A percentile compares a stretch with the other conserved stretches of the same genome.
Evolutionary conservation across 2,113 vertebrate genomes (phyloP).

Genomic region (Microcebus lehilahytsara): DNA sequence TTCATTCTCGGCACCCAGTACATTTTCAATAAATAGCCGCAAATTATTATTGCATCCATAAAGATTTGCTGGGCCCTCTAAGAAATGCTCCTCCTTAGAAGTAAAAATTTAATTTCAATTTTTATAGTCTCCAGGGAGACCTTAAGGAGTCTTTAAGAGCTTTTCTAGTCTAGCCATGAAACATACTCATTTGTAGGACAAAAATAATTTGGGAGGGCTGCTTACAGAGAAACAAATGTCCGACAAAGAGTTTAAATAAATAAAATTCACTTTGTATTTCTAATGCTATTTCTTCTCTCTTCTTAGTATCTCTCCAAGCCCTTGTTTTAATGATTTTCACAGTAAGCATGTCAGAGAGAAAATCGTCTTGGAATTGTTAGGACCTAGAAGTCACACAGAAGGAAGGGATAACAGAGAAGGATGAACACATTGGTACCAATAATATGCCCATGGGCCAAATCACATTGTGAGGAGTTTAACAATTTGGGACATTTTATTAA

Average conservation of each 20-base stretch:
- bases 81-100: background rate
- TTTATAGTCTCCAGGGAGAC: background rate
- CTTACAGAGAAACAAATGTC: conserved; percentile 4
- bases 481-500: background rate
- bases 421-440: background rate
- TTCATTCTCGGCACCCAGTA: background rate
- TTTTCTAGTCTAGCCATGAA: background rate
- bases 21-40: background rate
- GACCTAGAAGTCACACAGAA: background rate
- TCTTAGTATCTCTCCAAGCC: background rate
- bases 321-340: background rate
- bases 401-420: background rate
- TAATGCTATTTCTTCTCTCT: background rate
- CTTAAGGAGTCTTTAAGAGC: background rate
- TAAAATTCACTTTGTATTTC: conserved; percentile 32
- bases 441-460: background rate
- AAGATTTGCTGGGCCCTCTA: conserved; percentile 1
- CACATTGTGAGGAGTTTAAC: background rate
- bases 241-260: conserved; percentile 10
- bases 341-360: background rate
- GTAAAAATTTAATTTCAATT: background rate
- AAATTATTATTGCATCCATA: background rate
- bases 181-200: background rate
- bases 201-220: background rate
- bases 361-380: background rate